Base-by-base conservation (phyloP, 64 coral and sea anemone genomes). In the Porites lutea region DNA sequence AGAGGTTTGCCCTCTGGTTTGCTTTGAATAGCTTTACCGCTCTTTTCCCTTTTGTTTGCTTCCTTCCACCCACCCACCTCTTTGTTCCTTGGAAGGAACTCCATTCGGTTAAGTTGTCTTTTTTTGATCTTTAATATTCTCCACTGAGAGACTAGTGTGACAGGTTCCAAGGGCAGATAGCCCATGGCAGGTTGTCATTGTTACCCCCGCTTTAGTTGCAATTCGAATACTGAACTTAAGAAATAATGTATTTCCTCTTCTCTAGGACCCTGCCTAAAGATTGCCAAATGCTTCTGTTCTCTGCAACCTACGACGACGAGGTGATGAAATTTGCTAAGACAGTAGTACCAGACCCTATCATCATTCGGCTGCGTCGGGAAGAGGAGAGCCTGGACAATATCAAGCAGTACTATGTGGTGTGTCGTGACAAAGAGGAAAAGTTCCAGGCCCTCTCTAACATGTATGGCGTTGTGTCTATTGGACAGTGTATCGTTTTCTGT, bases 401-500 rank as follows among this genome's bases (percentile, higher is more conserved):
- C 13, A 96, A 95, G 16, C 97, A 99, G 88, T 96, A 87, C 52
- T 99, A 96, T 66, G 97, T 99, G 45, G 61, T 84, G 48, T 99
- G 97, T 48, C 57, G 58, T 9, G 90, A 83, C 52, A 65, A 72
- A 48, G 91, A 96, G 52, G 94, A 99, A 9, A 99, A 99, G 23
- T 93, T 91, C 18, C 62, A 96, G 74, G 97, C 97, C 37, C 69
- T 99, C 59, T 96, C 91, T 0, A 99, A 99, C 65, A 93, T 99
- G 94, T 96, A 99, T 73, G 97, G 97, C 10, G 97, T 96, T 13
- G 67, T 99, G 6, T 91, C 94, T 2, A 99, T 99, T 82, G 97
- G 97, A 22, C 97, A 99, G 71, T 99, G 97, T 22, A 96, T 99
- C 27, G 97, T 99, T 3, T 99, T 99, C 46, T 99, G 97, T 66